phyloP scores from a whole-genome alignment of 2,888 invertebrate genomes.

The Meta bourneti region DNA sequence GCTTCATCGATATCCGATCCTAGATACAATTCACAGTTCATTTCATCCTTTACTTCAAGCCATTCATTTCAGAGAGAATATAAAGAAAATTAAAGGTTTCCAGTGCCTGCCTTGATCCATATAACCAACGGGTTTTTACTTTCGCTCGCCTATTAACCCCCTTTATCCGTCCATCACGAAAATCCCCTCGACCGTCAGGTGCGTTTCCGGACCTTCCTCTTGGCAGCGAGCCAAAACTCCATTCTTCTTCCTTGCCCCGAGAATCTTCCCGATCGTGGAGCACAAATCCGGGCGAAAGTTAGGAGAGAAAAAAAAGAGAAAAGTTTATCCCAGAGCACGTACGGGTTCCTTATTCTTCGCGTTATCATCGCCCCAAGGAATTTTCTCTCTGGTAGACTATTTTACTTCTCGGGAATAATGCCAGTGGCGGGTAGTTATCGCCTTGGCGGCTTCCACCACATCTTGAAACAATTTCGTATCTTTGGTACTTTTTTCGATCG shows the following conservation, averaged over 20 bases:
- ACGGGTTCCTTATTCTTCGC: neutral
- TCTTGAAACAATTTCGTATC: neutral
- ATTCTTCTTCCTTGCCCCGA: neutral
- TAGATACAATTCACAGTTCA: too few relatives aligned
- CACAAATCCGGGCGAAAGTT: conserved; percentile 29
- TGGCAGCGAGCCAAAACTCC: conserved; percentile 21
- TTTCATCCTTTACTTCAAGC: too few relatives aligned
- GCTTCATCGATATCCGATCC: too few relatives aligned
- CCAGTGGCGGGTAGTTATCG: neutral
- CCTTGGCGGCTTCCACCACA: neutral
- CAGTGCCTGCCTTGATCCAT: neutral
- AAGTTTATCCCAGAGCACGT: neutral
- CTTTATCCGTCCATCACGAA: neutral
- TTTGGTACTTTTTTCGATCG: neutral
- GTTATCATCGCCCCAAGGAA: neutral
- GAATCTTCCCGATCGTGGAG: conserved; percentile 11
- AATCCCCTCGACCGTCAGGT: conserved; percentile 14
- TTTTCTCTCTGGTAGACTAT: too few relatives aligned
- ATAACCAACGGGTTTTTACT: too few relatives aligned
- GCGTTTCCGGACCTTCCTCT: neutral
- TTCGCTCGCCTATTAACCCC: neutral
- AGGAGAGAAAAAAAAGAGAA: neutral
- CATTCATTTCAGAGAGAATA: neutral
- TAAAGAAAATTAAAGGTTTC: neutral
- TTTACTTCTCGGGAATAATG: neutral